Evolutionary conservation across 2,113 vertebrate species (phyloP).

Genomic region (Nothocercus julius): DNA sequence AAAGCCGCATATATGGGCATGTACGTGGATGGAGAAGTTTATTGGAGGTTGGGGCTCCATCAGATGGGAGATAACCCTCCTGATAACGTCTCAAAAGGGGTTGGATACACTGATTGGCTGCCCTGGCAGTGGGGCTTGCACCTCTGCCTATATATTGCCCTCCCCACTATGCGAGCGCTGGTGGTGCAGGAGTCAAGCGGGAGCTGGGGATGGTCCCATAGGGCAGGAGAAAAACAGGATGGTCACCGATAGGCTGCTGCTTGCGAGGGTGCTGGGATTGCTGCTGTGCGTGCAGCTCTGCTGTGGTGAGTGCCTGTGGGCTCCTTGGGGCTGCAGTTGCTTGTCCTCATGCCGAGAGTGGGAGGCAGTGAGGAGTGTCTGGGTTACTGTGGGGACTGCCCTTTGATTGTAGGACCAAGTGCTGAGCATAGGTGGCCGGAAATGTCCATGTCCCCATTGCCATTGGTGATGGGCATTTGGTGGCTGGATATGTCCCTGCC

Average conservation of each 20-base stretch:
- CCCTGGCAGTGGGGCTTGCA: background rate
- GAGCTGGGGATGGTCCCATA: no score
- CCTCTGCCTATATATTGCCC: background rate
- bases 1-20: slow-evolving; percentile 53
- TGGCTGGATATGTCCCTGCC: no score
- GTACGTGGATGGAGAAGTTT: slow-evolving; percentile 34
- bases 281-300: background rate
- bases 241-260: background rate
- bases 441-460: no score
- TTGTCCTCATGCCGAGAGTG: no score
- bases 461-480: no score
- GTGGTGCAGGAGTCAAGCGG: no score
- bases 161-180: accelerated
- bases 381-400: no score
- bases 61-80: background rate
- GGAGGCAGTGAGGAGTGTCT: no score
- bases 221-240: background rate
- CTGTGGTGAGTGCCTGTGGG: background rate
- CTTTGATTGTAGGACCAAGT: no score
- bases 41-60: background rate
- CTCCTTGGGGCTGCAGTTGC: background rate
- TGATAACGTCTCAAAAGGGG: background rate
- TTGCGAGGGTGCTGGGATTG: background rate
- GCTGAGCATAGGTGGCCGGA: no score
- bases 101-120: background rate